Base-by-base conservation (phyloP, 2,797 vertebrate species). In the Tamandua tetradactyla region DNA sequence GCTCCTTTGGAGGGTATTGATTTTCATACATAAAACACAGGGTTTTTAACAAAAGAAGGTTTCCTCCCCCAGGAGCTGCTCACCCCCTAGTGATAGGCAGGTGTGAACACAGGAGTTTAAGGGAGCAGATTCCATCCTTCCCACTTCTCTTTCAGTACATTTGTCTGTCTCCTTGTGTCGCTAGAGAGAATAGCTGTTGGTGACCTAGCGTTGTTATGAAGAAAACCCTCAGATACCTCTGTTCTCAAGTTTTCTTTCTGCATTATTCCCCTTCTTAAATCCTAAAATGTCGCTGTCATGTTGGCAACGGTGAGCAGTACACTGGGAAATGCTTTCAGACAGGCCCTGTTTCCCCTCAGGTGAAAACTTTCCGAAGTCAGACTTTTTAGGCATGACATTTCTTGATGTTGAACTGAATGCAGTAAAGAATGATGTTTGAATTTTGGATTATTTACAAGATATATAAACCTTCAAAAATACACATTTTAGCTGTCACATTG, bases 391-490 rank as follows among this genome's bases (percentile, higher is more conserved):
- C 49, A 0, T 95, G 94, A 47, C 57, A 49, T 84, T 97, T 94
- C 75, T 89, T 84, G 90, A 84, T 87, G 69, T 69, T 86, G 79
- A 89, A 74, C 66, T 91, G 89, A 95, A 95, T 82, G 92, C 32
- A 42, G 40, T 52, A 8, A 93, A 94, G 89, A 95, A 81, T 78
- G 80, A 89, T 64, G 32, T 61, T 91, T 95, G 92, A 95, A 95
- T 81, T 94, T 86, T 68, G 64, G 8, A 47, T 89, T 91, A 61
- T 91, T 95, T 90, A 91, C 25, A 6, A 91, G 62, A n/a, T 47
- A 66, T 35, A 49, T 35, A 37, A 7, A 87, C 10, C 52, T 95
- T 92, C 75, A 15, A 88, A 83, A 78, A 64, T 69, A 93, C 0
- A 78, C 40, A 75, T 76, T 91, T 75, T 22, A 57, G n/a, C 30